Conservation (phyloP, 2,888 invertebrate species). For the Hololepta plana region DNA sequence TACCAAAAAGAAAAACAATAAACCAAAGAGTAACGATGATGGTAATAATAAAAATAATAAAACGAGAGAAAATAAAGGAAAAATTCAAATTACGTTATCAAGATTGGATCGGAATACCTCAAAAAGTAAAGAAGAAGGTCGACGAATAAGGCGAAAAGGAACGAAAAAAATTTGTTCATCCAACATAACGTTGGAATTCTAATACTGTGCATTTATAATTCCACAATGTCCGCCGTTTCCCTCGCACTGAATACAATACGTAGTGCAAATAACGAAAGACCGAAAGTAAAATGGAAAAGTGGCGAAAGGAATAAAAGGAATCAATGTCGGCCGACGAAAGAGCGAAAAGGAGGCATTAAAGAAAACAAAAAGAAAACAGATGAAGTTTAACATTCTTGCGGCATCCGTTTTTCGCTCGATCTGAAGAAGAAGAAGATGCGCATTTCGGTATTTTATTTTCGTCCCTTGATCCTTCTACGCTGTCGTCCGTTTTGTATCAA, state of each 20-base stretch:
- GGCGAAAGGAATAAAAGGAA: slow-evolving; percentile 13
- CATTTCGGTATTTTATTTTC: too few species aligned
- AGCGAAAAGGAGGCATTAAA: too few species aligned
- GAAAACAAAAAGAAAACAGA: slow-evolving; percentile 18
- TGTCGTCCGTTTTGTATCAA: slow-evolving; percentile 26
- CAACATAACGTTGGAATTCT: slow-evolving; percentile 22
- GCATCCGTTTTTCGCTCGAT: slow-evolving; percentile 22
- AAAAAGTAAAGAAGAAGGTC: too few species aligned
- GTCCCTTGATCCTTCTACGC: slow-evolving; percentile 21
- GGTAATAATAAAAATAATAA: too few species aligned
- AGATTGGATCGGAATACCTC: slow-evolving; percentile 11
- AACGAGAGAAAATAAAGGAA: too few species aligned
- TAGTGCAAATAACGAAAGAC: too few species aligned
- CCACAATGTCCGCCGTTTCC: too few species aligned
- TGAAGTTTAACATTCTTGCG: slow-evolving; percentile 21
- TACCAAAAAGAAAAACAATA: too few species aligned
- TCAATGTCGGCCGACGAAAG: slow-evolving; percentile 16
- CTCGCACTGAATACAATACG: slow-evolving; percentile 12
- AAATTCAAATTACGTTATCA: slow-evolving; percentile 15
- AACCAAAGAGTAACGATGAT: too few species aligned
- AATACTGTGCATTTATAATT: slow-evolving; percentile 21
- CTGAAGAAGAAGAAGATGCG: too few species aligned
- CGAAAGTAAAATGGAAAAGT: slow-evolving; percentile 22
- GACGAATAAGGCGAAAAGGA: too few species aligned
- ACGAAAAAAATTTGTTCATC: too few species aligned